Evolutionary conservation across 2,888 invertebrate genomes (phyloP).

Genomic region (Lymantria dispar): DNA sequence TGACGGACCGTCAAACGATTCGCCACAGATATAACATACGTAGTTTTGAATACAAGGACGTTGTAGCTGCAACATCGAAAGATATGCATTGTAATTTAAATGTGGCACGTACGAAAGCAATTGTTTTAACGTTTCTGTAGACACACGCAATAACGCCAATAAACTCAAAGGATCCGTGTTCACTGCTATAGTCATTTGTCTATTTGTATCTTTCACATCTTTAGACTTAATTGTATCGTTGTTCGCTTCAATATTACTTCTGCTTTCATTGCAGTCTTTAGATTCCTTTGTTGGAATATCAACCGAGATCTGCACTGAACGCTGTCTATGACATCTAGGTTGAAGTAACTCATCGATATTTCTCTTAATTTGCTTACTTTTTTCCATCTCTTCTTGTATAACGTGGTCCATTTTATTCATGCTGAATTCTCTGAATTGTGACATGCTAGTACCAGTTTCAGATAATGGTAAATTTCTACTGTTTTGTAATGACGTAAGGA

Average conservation of each 20-base stretch:
- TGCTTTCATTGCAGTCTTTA: not conserved
- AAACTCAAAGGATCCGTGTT: conserved; percentile 69
- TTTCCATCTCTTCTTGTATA: conserved; percentile 46
- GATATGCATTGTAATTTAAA: conserved; percentile 47
- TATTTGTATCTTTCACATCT: conserved; percentile 1
- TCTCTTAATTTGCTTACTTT: conserved; percentile 45
- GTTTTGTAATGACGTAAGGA: conserved; percentile 26
- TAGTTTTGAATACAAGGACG: conserved; percentile 31
- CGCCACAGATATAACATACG: conserved; percentile 64
- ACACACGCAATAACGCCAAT: conserved; percentile 51
- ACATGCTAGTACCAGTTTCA: conserved; percentile 9
- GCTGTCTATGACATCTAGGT: conserved; percentile 23
- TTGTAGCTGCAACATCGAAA: conserved; percentile 37
- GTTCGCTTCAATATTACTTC: not conserved
- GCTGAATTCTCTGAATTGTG: conserved; percentile 6
- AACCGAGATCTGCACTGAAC: conserved; percentile 43
- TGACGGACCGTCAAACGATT: conserved; percentile 50
- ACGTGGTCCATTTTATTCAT: conserved; percentile 32
- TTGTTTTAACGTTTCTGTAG: conserved; percentile 53
- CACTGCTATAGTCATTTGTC: conserved; percentile 54
- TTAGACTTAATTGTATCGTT: not conserved
- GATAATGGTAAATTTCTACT: conserved; percentile 20
- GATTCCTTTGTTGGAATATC: conserved; percentile 57
- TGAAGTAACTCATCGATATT: conserved; percentile 46
- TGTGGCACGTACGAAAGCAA: conserved; percentile 55